A percentile compares a stretch with the other conserved stretches of the same genome.
Evolutionary conservation across 2,797 vertebrate species (phyloP).

Genomic region (Sternotherus odoratus): DNA sequence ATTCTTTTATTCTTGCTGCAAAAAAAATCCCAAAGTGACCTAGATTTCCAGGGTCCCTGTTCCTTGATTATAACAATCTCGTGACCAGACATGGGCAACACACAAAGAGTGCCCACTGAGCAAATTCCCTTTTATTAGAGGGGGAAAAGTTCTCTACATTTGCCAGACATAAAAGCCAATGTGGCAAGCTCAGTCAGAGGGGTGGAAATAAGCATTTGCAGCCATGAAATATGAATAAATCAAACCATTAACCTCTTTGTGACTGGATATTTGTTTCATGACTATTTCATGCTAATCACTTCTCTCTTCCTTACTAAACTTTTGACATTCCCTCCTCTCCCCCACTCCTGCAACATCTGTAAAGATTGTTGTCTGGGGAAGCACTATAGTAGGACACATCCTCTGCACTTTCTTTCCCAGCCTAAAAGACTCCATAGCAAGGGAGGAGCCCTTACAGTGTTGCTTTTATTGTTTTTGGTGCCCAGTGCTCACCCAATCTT

Average conservation of each 20-base stretch:
- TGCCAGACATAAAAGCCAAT: background rate
- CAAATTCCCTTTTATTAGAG: background rate
- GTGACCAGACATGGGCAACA: rapidly evolving
- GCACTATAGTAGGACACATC: background rate
- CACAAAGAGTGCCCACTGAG: background rate
- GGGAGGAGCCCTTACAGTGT: background rate
- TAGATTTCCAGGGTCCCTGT: background rate
- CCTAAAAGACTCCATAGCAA: background rate
- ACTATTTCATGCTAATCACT: constrained; percentile 46
- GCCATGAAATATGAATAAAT: constrained; percentile 32
- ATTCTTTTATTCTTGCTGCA: background rate
- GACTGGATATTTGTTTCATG: constrained; percentile 70
- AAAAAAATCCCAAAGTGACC: background rate
- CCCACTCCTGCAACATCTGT: constrained; percentile 10
- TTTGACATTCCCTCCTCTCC: constrained; percentile 37
- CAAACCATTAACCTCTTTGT: constrained; percentile 62
- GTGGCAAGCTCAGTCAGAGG: rapidly evolving
- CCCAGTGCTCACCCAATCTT: background rate
- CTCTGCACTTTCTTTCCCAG: constrained; percentile 7
- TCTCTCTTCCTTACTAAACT: background rate
- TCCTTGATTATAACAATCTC: background rate
- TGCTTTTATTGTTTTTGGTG: rapidly evolving
- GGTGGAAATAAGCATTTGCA: constrained; percentile 36
- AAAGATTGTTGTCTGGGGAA: constrained; percentile 42
- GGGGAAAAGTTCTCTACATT: background rate